Percentiles rank a stretch among this genome's conserved stretches.
Evolutionary conservation across 2,797 vertebrate species (phyloP).

Genomic region (Chelonia mydas): DNA sequence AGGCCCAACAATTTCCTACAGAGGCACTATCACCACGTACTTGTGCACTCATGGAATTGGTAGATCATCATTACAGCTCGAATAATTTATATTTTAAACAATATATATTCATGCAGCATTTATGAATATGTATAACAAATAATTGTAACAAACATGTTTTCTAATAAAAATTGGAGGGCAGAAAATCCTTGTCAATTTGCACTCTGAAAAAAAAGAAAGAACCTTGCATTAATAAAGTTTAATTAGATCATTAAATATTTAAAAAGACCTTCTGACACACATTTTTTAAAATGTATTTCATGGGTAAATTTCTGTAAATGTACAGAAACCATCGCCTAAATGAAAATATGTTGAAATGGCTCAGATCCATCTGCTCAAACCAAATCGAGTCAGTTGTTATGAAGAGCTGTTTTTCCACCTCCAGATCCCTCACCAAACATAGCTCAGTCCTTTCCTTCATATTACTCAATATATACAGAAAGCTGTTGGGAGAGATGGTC

Average conservation of each 20-base stretch:
- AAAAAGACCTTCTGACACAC: conserved; percentile 26
- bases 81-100: conserved; percentile 60
- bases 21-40: neutral
- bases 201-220: neutral
- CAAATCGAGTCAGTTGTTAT: neutral
- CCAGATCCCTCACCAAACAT: neutral
- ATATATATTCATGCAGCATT: conserved; percentile 42
- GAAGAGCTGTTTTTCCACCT: conserved; percentile 2
- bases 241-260: conserved; percentile 59
- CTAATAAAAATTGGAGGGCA: conserved; percentile 34
- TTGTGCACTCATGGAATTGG: conserved; percentile 3
- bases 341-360: neutral
- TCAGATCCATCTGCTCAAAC: neutral
- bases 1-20: neutral
- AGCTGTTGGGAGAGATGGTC: neutral
- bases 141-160: conserved; percentile 38
- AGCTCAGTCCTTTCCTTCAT: neutral
- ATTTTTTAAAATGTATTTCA: conserved; percentile 28
- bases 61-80: conserved; percentile 24
- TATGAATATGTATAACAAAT: conserved; percentile 7
- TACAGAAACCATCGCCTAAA: neutral
- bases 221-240: conserved; percentile 63
- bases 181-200: conserved; percentile 14
- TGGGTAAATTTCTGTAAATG: conserved; percentile 18
- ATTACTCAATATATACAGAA: neutral